Conservation (phyloP, 2,113 vertebrate genomes). For the Phalacrocorax pelagicus region DNA sequence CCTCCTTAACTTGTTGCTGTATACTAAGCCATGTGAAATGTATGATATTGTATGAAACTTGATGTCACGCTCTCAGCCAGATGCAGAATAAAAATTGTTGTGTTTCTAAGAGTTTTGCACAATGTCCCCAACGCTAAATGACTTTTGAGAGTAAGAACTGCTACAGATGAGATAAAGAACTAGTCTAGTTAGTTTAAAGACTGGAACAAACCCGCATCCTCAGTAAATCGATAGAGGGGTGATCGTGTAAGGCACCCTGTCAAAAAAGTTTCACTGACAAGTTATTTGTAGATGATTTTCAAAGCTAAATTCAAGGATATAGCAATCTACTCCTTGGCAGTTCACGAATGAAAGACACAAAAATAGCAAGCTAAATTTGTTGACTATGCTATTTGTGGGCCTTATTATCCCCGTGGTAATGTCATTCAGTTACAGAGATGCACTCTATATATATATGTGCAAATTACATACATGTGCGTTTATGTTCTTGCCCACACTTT, state of each 20-base stretch:
- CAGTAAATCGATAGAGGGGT: not conserved
- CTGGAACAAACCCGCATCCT: not conserved
- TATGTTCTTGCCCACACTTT: not conserved
- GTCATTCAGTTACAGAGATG: not conserved
- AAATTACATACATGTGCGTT: not conserved
- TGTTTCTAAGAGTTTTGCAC: not conserved
- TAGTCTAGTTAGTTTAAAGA: not conserved
- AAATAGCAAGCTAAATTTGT: constrained; percentile 52
- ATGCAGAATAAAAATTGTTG: not conserved
- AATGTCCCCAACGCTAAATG: not conserved
- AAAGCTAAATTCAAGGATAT: not conserved
- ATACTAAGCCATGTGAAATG: not conserved
- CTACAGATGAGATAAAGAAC: not conserved
- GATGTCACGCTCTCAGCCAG: not conserved
- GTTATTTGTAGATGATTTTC: constrained; percentile 49
- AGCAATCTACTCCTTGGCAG: constrained; percentile 32
- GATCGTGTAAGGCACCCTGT: not conserved
- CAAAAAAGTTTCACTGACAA: constrained; percentile 12
- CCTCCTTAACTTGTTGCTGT: not conserved
- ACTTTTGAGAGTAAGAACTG: not conserved
- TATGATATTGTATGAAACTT: not conserved
- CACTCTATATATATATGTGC: not conserved
- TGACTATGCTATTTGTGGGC: constrained; percentile 18
- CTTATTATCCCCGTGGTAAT: constrained; percentile 14
- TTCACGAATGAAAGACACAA: constrained; percentile 21